Evolutionary conservation across 2,113 vertebrate species (phyloP), one percentile per base, ranked within the genome.

Genomic region (Podilymbus podiceps): DNA sequence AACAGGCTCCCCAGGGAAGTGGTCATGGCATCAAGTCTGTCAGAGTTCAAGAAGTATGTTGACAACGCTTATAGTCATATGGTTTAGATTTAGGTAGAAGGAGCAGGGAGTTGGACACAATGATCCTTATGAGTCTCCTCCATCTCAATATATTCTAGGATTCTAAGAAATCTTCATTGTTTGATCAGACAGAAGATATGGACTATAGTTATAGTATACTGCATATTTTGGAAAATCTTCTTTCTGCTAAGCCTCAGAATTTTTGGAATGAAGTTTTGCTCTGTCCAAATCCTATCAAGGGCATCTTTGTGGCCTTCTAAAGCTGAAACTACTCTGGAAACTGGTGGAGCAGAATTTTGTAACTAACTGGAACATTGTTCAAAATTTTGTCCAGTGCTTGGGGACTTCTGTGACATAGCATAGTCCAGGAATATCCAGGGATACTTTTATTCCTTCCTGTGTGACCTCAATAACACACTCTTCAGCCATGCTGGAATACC

Each of bases 51-150:
- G 47, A 46, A 72, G 9, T 1, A 3, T n/a, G 24, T 42, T 0
- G 4, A 44, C 1, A 1, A 52, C 1, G 1, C 44, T 60, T 2
- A 0, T 25, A 55, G 30, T 47, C 10, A 31, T 21, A 55, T 46
- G 16, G 18, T 74, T 62, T 64, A 47, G 28, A 22, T 55, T 56
- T 40, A 47, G 27, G 22, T 56, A 74, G 33, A 10, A 64, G 40
- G 30, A 64, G 31, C 25, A 46, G 12, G 21, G 33, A 74, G 5
- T 13, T 63, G 38, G 13, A 30, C 46, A 49, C 2, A 1, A 8
- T 56, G 24, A 35, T 46, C 40, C 16, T 31, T 59, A 40, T 40
- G 42, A 9, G 42, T 47, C 4, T 23, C 33, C 19, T 56, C 24
- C 40, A 56, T 47, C 33, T 47, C 3, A 3, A 58, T 9, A 53